Evolutionary conservation across 1,140 invertebrate species (phyloP), one percentile per base, ranked within the genome.

Genomic region (Drosophila hydei): DNA sequence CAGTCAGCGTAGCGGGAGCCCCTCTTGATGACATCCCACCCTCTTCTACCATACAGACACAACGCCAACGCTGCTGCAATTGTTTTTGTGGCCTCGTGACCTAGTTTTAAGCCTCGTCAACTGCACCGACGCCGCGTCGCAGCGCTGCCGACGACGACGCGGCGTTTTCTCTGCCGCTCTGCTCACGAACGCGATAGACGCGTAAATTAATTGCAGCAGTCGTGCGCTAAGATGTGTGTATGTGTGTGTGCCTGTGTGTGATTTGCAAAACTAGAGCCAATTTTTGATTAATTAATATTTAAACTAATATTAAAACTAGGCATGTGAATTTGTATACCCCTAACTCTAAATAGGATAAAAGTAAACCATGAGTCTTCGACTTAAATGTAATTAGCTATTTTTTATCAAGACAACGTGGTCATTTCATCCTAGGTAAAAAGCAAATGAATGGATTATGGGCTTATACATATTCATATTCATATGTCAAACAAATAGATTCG

Each of bases 11-110:
- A 56, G 16, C 9, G 9, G 9, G 2, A 3, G 30, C 23, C 61
- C 25, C 9, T 36, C 3, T 16, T 21, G n/a, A 23, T 9, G 36
- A 19, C 65, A 12, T 50, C 56, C 38, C 59, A 25, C n/a, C 56
- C n/a, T 3, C 1, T 12, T 8, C 12, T 14, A 19, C 12, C 9
- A 7, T 47, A 16, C 14, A 42, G 36, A 30, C 16, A 18, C 36
- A 51, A 23, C 59, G 50, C 43, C 65, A 58, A 30, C 62, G 63
- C 55, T 33, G 50, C 63, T 56, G 75, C 81, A 90, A 90, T 90
- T 90, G 79, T 90, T 90, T 83, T 88, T 90, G 88, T 90, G 88
- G 88, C 88, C 88, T 88, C 81, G 79, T 90, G 88, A 90, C 88
- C 88, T 55, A 90, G 73, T 90, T 90, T 80, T 62, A 38, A 79